Evolutionary conservation across 1,140 invertebrate genomes (phyloP).

Genomic region (Parapsyche elsis): DNA sequence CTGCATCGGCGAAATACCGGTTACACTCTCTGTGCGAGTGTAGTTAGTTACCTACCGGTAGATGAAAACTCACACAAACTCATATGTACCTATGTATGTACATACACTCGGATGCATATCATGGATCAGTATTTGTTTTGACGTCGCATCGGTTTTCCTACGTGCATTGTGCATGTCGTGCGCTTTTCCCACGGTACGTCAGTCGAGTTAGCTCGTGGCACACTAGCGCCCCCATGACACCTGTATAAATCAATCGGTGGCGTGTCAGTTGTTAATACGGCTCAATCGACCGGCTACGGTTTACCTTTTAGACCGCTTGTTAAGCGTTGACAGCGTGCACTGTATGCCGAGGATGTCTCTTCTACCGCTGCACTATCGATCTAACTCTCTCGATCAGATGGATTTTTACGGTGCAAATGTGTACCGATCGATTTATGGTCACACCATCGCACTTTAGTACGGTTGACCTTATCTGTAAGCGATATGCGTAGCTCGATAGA

Average conservation of each 20-base stretch:
- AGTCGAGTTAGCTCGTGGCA: not conserved
- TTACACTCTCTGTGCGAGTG: not conserved
- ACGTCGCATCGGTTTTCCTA: too few species aligned
- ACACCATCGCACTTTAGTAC: too few species aligned
- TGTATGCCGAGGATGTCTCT: too few species aligned
- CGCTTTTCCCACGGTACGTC: not conserved
- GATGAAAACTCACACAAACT: not conserved
- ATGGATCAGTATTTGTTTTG: too few species aligned
- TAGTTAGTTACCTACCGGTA: too few species aligned
- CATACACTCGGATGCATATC: too few species aligned
- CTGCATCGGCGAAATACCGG: conserved; percentile 22
- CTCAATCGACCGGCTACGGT: conserved; percentile 19
- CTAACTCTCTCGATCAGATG: not conserved
- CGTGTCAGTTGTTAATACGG: not conserved
- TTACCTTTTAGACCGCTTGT: conserved; percentile 7
- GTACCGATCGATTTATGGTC: too few species aligned
- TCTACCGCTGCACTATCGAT: too few species aligned
- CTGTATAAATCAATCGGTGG: conserved; percentile 28
- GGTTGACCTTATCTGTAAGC: too few species aligned
- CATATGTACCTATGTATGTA: too few species aligned
- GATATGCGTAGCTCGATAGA: too few species aligned
- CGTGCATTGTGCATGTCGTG: not conserved
- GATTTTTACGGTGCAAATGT: not conserved
- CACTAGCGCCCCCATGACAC: conserved; percentile 4
- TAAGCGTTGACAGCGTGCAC: too few species aligned